A percentile compares a stretch with the other conserved stretches of the same genome.
Evolutionary conservation across 1,140 invertebrate genomes (phyloP).

Genomic region (Philotrypesis tridentata): DNA sequence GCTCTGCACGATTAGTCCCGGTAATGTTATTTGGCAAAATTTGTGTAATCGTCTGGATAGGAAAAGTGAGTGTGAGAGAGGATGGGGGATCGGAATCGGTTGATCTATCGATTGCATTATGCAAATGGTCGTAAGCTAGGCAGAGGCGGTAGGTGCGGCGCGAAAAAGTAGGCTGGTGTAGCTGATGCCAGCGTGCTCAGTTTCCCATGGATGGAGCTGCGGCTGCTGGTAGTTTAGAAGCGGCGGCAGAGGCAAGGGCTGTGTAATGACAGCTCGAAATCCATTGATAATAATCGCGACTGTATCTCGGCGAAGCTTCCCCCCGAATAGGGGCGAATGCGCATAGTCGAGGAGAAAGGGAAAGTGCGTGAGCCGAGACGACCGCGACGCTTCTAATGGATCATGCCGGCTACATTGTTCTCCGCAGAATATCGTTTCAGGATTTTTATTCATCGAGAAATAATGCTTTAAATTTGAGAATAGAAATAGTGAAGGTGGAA

Average conservation of each 20-base stretch:
- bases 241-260: constrained; percentile 53
- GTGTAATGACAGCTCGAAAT: constrained; percentile 64
- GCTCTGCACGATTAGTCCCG: too few relatives aligned
- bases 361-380: constrained; percentile 14
- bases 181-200: too few relatives aligned
- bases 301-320: constrained; percentile 53
- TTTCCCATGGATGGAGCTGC: constrained; percentile 31
- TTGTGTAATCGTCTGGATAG: too few relatives aligned
- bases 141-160: too few relatives aligned
- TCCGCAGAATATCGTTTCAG: not conserved
- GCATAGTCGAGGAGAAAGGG: not conserved
- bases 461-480: too few relatives aligned
- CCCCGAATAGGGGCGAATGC: constrained; percentile 9
- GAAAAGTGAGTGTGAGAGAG: too few relatives aligned
- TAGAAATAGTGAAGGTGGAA: too few relatives aligned
- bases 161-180: too few relatives aligned
- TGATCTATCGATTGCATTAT: constrained; percentile 30
- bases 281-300: constrained; percentile 65
- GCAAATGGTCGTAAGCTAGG: not conserved
- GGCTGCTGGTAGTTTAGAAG: constrained; percentile 32
- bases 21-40: too few relatives aligned
- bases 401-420: not conserved
- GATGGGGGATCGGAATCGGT: too few relatives aligned
- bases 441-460: too few relatives aligned
- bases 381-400: constrained; percentile 16